Conservation (phyloP, 2,797 vertebrate genomes). For the Psittacula echo region DNA sequence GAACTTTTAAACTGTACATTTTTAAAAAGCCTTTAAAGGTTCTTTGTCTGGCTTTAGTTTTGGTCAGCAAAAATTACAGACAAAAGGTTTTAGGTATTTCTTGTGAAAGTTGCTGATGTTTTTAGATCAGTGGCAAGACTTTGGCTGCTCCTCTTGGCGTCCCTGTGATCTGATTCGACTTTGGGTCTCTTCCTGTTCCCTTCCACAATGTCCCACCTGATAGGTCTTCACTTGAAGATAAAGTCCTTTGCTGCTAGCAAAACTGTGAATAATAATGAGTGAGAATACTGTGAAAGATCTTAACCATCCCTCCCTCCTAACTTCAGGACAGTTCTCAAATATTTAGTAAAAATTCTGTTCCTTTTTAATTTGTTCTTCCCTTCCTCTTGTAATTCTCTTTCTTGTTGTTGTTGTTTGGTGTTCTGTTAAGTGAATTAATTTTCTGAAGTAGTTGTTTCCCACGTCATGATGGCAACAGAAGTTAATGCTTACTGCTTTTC, state of each 20-base stretch:
- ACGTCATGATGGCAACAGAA: neutral
- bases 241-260: neutral
- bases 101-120: neutral
- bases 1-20: neutral
- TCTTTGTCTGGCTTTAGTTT: neutral
- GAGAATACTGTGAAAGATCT: neutral
- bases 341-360: neutral
- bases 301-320: neutral
- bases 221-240: neutral
- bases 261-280: neutral
- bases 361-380: neutral
- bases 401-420: neutral
- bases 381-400: neutral
- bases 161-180: neutral
- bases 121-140: neutral
- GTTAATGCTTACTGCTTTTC: neutral
- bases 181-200: neutral
- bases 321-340: neutral
- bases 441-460: neutral
- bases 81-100: neutral
- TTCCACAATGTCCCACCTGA: rapidly evolving
- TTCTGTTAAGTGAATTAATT: neutral
- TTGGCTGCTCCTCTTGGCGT: neutral
- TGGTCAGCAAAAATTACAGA: neutral
- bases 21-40: neutral